Percentiles rank a stretch among this genome's conserved stretches.
Conservation (phyloP, 2,113 vertebrate species). For the Podarcis raffonei region DNA sequence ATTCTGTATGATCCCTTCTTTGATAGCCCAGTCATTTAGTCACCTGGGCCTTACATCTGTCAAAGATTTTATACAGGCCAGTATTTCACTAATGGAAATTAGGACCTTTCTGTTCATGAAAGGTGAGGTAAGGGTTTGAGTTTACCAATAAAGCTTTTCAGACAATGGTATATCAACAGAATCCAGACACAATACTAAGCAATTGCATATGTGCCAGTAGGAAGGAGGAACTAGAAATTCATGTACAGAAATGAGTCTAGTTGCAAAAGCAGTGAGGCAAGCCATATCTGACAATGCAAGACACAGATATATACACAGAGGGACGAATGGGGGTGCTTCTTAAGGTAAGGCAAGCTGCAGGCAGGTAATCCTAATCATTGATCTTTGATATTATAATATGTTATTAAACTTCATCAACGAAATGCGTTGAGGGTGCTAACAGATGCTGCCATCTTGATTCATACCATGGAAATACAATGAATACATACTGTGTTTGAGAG, state of each 20-base stretch:
- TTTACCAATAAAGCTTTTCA: neutral
- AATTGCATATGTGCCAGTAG: neutral
- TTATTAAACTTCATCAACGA: neutral
- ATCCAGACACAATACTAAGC: neutral
- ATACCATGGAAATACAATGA: neutral
- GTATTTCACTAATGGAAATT: neutral
- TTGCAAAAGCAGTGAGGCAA: neutral
- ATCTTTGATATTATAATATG: neutral
- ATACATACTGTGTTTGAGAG: neutral
- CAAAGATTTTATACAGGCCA: neutral
- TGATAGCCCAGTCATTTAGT: neutral
- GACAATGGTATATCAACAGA: neutral
- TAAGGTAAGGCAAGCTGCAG: neutral
- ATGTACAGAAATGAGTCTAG: neutral
- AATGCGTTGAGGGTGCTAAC: neutral
- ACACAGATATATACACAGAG: neutral
- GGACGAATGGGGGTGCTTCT: neutral
- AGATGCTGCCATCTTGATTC: neutral
- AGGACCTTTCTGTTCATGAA: neutral
- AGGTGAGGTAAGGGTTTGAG: neutral
- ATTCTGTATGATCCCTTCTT: neutral
- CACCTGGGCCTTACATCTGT: neutral
- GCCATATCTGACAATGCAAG: neutral
- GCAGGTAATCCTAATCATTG: neutral
- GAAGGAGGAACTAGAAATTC: neutral